These are phyloP conservation scores for Forbesichthys papilliferus DNA, from an alignment of 2,113 vertebrate species.

Conservation along the genomic window DNA sequence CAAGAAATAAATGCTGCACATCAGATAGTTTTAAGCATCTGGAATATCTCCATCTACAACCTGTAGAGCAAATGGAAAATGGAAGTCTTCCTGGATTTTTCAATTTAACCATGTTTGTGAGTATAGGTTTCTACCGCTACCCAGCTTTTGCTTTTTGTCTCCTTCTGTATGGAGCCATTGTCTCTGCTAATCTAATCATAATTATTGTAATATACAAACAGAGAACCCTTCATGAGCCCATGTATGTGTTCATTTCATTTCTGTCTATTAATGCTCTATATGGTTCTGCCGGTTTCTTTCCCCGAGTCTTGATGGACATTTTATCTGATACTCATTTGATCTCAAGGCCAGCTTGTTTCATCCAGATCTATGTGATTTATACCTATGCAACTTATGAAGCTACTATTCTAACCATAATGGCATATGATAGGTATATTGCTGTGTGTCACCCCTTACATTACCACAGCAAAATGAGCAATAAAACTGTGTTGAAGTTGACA, in stretches of 20 bases:
- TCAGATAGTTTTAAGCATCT: too few relatives aligned
- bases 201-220: slow-evolving; percentile 41
- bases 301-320: too few relatives aligned
- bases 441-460: too few relatives aligned
- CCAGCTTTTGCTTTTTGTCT: slow-evolving; percentile 33
- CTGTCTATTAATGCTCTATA: too few relatives aligned
- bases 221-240: slow-evolving; percentile 60
- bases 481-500: slow-evolving; percentile 33
- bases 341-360: too few relatives aligned
- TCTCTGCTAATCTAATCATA: slow-evolving; percentile 48
- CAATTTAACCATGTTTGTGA: slow-evolving; percentile 52
- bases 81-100: slow-evolving; percentile 34
- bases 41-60: neutral
- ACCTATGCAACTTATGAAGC: slow-evolving; percentile 73
- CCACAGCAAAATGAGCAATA: slow-evolving; percentile 62
- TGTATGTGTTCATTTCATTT: slow-evolving; percentile 69
- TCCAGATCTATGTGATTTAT: too few relatives aligned
- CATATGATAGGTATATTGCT: slow-evolving; percentile 53
- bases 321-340: too few relatives aligned
- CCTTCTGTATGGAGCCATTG: slow-evolving; percentile 32
- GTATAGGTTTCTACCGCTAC: slow-evolving; percentile 47
- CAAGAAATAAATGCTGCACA: too few relatives aligned
- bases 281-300: too few relatives aligned
- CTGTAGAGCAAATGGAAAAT: slow-evolving; percentile 49
- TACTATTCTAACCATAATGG: slow-evolving; percentile 68